Percentiles rank a stretch among this genome's conserved stretches.
Conservation (phyloP, 2,888 invertebrate species). For the Adineta ricciae region DNA sequence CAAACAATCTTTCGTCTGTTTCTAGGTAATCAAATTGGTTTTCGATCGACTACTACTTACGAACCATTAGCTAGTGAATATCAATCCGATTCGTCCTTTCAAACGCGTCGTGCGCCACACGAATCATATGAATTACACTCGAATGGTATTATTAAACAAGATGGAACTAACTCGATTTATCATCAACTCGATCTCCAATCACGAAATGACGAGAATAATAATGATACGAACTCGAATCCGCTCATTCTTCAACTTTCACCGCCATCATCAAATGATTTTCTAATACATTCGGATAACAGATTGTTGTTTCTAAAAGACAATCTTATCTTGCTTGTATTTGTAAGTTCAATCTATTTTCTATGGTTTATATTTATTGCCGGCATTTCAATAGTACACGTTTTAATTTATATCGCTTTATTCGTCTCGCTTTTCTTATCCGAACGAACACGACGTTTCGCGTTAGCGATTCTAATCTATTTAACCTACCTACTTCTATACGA, state of each 20-base stretch:
- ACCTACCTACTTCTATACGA: conserved; percentile 7
- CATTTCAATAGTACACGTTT: background rate
- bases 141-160: background rate
- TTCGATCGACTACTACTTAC: background rate
- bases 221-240: background rate
- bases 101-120: background rate
- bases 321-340: background rate
- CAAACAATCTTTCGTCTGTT: background rate
- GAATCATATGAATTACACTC: background rate
- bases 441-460: background rate
- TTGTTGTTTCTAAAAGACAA: background rate
- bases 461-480: conserved; percentile 9
- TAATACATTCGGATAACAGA: background rate
- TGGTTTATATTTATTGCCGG: conserved; percentile 18
- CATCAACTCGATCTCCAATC: background rate
- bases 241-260: background rate
- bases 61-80: background rate
- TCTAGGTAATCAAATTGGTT: background rate
- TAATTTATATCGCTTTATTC: background rate
- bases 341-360: background rate
- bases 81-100: background rate
- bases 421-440: background rate
- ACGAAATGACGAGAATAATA: background rate
- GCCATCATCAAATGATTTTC: background rate
- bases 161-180: background rate